Conservation (phyloP, 2,888 invertebrate species). For the Meta bourneti region DNA sequence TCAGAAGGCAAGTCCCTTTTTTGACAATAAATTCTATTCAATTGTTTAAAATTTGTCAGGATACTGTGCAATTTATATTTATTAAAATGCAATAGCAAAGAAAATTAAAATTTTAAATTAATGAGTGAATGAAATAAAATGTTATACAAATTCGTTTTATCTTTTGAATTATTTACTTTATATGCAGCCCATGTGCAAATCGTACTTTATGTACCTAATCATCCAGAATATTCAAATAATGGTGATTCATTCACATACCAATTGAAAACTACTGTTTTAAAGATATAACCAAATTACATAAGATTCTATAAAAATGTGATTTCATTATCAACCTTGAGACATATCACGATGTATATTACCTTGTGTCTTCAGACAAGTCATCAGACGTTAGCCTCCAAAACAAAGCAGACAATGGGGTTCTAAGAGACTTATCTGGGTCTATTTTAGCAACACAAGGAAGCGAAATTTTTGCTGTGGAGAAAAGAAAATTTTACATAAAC, state of each 20-base stretch:
- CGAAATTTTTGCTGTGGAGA: conserved; percentile 77
- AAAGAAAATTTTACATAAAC: neutral
- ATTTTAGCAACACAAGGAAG: conserved; percentile 72
- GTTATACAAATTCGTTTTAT: no score
- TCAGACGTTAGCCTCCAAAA: conserved; percentile 80
- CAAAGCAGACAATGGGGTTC: conserved; percentile 81
- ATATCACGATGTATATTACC: conserved; percentile 17
- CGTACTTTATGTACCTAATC: no score
- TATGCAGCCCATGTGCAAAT: no score
- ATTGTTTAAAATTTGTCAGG: no score
- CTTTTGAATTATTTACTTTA: no score
- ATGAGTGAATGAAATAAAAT: no score
- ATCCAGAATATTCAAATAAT: neutral
- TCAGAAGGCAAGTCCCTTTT: no score
- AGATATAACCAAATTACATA: neutral
- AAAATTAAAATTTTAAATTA: no score
- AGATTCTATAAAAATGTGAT: neutral
- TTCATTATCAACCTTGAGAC: no score
- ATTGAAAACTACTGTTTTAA: neutral
- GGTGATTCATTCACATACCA: neutral
- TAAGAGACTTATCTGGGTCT: conserved; percentile 80
- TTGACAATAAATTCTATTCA: no score
- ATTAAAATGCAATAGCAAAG: no score
- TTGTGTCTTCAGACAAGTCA: conserved; percentile 75
- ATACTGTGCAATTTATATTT: no score